Percentiles rank a stretch among this genome's conserved stretches.
These are phyloP conservation scores for Tetragnatha montana DNA, from an alignment of 2,888 invertebrate genomes.

Conservation along the genomic window DNA sequence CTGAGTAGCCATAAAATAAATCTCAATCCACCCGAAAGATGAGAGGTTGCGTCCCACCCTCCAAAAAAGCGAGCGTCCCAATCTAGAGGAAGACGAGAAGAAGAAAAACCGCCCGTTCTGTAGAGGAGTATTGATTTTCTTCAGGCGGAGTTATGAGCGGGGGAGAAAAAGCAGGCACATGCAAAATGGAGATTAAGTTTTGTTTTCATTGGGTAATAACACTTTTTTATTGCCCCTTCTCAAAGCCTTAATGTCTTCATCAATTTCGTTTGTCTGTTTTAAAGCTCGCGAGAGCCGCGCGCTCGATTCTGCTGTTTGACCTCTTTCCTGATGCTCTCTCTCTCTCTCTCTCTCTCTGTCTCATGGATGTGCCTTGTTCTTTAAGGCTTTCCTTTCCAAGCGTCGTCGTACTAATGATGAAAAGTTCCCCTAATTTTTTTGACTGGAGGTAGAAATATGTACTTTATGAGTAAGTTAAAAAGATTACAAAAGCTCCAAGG, in stretches of 20 bases:
- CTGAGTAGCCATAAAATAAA: background rate
- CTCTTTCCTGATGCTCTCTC: conserved; percentile 1
- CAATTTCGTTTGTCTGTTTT: conserved; percentile 29
- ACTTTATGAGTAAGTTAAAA: too few relatives aligned
- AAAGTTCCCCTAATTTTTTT: too few relatives aligned
- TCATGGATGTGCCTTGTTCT: too few relatives aligned
- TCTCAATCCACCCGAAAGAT: background rate
- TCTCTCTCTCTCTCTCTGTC: too few relatives aligned
- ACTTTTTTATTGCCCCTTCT: conserved; percentile 59
- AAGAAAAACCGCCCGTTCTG: conserved; percentile 10
- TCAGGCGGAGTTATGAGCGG: conserved; percentile 45
- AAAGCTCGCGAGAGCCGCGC: background rate
- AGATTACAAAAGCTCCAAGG: too few relatives aligned
- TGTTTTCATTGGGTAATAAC: conserved; percentile 64
- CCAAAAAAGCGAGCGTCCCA: background rate
- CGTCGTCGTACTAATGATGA: too few relatives aligned
- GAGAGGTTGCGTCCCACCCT: background rate
- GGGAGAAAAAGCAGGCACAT: conserved; percentile 47
- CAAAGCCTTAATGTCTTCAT: conserved; percentile 64
- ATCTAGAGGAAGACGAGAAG: background rate
- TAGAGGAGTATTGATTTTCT: conserved; percentile 43
- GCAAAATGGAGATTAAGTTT: conserved; percentile 67
- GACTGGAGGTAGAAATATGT: too few relatives aligned
- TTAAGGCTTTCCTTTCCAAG: too few relatives aligned
- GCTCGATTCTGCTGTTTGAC: background rate